A percentile compares a stretch with the other conserved stretches of the same genome.
Conservation (phyloP, 2,888 invertebrate species). For the Andrena marginata region DNA sequence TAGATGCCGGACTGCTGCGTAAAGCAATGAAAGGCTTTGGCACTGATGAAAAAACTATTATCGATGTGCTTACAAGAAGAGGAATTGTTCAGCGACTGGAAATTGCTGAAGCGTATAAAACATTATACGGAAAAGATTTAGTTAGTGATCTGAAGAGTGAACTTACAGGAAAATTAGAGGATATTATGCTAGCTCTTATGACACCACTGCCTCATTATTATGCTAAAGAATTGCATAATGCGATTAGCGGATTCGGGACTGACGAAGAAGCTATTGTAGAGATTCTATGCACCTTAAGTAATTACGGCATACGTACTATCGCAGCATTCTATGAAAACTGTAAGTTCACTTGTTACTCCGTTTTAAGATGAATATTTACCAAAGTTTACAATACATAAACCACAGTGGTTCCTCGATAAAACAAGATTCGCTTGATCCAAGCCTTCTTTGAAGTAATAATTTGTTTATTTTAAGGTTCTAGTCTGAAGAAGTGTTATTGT, state of each 20-base stretch:
- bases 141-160: conserved; percentile 95
- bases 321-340: conserved; percentile 93
- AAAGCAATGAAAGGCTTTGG: conserved; percentile 98
- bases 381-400: neutral
- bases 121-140: conserved; percentile 94
- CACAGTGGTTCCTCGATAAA: no score
- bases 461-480: neutral
- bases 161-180: conserved; percentile 95
- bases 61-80: conserved; percentile 94
- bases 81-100: conserved; percentile 96
- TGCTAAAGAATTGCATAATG: conserved; percentile 95
- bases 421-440: no score
- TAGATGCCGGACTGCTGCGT: conserved; percentile 93
- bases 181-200: conserved; percentile 96
- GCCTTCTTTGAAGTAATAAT: no score
- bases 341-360: conserved; percentile 85
- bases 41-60: conserved; percentile 96
- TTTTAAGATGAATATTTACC: neutral
- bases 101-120: conserved; percentile 96
- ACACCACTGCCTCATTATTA: conserved; percentile 95
- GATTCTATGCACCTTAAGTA: conserved; percentile 95
- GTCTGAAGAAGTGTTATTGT: neutral
- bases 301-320: conserved; percentile 94
- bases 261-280: conserved; percentile 97
- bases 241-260: conserved; percentile 94